Evolutionary conservation across 2,888 invertebrate species (phyloP), one percentile per base, ranked within the genome.

Genomic region (Colletes collaris): DNA sequence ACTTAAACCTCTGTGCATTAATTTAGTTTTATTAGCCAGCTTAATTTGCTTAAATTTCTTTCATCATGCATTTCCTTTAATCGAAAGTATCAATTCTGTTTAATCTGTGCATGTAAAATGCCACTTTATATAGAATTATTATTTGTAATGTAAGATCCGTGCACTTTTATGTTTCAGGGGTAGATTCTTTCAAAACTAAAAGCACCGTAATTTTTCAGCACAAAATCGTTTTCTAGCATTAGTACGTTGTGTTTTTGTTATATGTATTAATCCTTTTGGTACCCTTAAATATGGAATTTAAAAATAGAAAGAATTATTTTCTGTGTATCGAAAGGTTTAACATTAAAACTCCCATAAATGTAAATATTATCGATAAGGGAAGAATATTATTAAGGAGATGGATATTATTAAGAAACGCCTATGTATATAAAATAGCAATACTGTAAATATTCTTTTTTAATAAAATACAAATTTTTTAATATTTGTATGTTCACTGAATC

Each of bases 91-190:
- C 10, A 46, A 46, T 10, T 40, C 0, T 40, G 6, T 40, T 40
- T 46, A 46, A 27, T 46, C n/a, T n/a, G n/a, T 66, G 65, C 16
- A 50, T 49, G 52, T 8, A 40, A 49, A n/a, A 3, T 19, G 6
- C 67, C 58, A 11, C 19, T 49, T 16, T 49, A 46, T 40, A 35
- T 49, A 7, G 44, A 16, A 50, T 62, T 16, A 64, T 59, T 56
- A 58, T 55, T 59, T 50, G 7, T 40, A 49, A 46, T 46, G 44
- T 46, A 46, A 63, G 27, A 63, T 40, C 46, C 27, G 59, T 50
- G 53, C 37, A 53, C 84, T 84, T 85, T 6, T 46, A 56, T 89
- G 88, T 89, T 90, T 83, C 89, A 89, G 89, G 82, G 71, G 78
- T 78, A 27, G 2, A 27, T 81, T 84, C 82, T 74, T 89, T 81